Base-by-base conservation (phyloP, 2,888 invertebrate species). In the Drosophila kuntzei region DNA sequence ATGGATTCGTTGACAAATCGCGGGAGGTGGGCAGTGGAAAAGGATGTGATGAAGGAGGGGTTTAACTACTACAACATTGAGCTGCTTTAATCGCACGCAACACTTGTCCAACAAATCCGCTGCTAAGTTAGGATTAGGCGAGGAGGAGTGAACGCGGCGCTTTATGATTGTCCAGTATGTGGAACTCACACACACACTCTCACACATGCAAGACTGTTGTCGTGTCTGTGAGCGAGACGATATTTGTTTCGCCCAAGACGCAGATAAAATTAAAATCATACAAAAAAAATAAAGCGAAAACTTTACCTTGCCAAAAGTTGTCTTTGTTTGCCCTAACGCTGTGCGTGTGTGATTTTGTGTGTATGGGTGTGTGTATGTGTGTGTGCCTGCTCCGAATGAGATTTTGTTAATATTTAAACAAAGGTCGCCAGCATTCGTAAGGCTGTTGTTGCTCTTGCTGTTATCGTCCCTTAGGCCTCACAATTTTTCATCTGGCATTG, bases 231-330 rank as follows among this genome's bases (percentile, higher is more conserved):
- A 46, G 41, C 36, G 51, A 57, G 64, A 69, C 64, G 62, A 65
- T 79, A 80, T 78, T 86, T 81, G 87, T 72, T 63, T 81, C 54
- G 63, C 85, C 82, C 82, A 68, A 62, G 73, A 79, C 87, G 61
- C 58, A 79, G 82, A 82, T 82, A 82, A 82, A 82, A 82, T 82
- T 81, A 85, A 81, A 85, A 85, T 79, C 79, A 71, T 68, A 73
- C 61, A 64, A 59, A 61, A 61, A 68, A 39, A 36, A 25, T 8
- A 34, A 43, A 55, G 43, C 43, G 58, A 70, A 50, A 68, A 66
- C 63, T 80, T 80, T 59, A 64, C 67, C 67, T 68, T 49, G 47
- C 41, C 41, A 27, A 65, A 75, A 76, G 50, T 73, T 87, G 78
- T 67, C 46, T 47, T 61, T 80, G 63, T 68, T 51, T 58, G 55